Conservation (phyloP, 2,797 vertebrate species). For the Jordanella pulchra region DNA sequence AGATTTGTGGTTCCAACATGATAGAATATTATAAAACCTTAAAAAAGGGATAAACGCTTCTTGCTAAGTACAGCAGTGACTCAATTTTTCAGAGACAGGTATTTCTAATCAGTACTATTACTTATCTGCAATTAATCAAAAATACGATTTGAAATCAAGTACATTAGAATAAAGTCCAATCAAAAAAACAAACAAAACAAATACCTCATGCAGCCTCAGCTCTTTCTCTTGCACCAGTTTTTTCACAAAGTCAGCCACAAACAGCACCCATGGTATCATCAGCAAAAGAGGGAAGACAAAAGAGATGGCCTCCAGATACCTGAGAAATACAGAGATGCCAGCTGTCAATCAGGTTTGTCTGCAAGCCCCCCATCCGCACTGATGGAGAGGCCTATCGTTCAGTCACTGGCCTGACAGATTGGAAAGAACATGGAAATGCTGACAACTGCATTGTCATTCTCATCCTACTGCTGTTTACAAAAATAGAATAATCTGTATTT, state of each 20-base stretch:
- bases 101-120: background rate
- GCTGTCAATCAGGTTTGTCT: constrained; percentile 52
- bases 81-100: background rate
- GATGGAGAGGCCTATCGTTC: constrained; percentile 39
- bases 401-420: constrained; percentile 33
- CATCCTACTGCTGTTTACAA: constrained; percentile 41
- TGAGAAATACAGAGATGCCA: constrained; percentile 67
- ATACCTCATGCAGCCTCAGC: constrained; percentile 94
- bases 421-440: constrained; percentile 11
- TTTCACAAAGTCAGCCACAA: constrained; percentile 94
- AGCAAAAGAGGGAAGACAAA: constrained; percentile 92
- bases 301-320: constrained; percentile 92
- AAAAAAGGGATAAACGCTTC: background rate
- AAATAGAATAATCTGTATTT: constrained; percentile 37
- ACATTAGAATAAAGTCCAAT: background rate
- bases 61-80: background rate
- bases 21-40: background rate
- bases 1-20: background rate
- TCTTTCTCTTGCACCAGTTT: constrained; percentile 96
- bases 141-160: constrained; percentile 1
- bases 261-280: constrained; percentile 96
- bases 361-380: constrained; percentile 38
- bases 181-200: background rate
- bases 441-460: constrained; percentile 21
- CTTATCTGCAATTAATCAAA: constrained; percentile 12